A percentile compares a stretch with the other conserved stretches of the same genome.
Evolutionary conservation across 53 echinoderm and acorn worm genomes (phyloP).

Genomic region (Pentamera pediparva): DNA sequence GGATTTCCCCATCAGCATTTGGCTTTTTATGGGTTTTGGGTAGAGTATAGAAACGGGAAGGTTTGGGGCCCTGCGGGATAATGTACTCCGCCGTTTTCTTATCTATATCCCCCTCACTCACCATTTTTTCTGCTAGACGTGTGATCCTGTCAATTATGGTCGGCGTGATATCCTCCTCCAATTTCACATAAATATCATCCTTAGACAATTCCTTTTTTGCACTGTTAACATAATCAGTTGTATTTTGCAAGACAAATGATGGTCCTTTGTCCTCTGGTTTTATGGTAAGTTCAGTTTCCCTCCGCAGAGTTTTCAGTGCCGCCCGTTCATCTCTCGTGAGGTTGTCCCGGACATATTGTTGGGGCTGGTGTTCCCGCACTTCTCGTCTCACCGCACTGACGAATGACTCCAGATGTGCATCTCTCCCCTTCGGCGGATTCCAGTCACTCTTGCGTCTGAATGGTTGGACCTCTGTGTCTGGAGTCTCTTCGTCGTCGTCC

Average conservation of each 20-base stretch:
- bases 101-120: conserved; percentile 9
- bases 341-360: background rate
- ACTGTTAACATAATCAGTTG: background rate
- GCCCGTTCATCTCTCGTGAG: background rate
- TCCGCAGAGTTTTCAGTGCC: background rate
- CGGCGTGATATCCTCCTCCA: background rate
- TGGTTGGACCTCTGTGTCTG: background rate
- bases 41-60: background rate
- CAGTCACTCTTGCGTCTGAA: background rate
- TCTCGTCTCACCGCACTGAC: conserved; percentile 7
- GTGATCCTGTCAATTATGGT: background rate
- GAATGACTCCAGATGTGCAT: conserved; percentile 10
- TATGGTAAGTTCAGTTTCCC: background rate
- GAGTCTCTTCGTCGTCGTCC: background rate
- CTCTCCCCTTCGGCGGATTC: background rate
- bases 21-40: background rate
- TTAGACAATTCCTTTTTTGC: conserved; percentile 9
- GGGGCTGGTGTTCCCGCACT: conserved; percentile 4
- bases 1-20: background rate
- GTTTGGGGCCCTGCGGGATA: background rate
- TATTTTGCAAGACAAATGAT: background rate
- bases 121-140: conserved; percentile 3
- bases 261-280: conserved; percentile 12
- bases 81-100: background rate
- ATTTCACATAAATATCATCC: background rate